Percentiles rank a stretch among this genome's conserved stretches.
Evolutionary conservation across 2,797 vertebrate species (phyloP).

Genomic region (Cichlasoma orientale): DNA sequence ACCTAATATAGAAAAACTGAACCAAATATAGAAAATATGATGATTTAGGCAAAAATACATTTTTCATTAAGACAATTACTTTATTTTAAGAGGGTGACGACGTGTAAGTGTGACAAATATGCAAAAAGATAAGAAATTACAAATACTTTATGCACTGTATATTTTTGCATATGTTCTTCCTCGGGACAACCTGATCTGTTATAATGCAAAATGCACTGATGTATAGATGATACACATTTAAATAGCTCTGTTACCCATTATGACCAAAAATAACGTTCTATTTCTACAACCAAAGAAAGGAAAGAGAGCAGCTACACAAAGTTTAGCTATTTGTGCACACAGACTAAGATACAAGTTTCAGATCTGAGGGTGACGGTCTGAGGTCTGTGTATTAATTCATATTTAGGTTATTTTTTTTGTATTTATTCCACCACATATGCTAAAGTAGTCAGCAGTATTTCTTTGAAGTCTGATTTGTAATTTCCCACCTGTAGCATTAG

Average conservation of each 20-base stretch:
- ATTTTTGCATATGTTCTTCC: background rate
- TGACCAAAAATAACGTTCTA: background rate
- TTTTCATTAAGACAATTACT: no score
- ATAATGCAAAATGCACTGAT: background rate
- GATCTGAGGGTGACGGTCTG: no score
- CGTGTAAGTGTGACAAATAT: no score
- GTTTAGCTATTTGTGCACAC: no score
- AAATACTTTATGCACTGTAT: background rate
- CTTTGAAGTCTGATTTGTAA: background rate
- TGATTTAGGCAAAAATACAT: no score
- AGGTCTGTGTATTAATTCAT: background rate
- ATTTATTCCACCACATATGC: background rate
- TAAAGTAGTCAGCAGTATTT: background rate
- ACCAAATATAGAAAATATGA: no score
- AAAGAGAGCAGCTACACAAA: no score
- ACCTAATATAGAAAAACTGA: no score
- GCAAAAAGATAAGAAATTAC: no score
- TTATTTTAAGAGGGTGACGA: no score
- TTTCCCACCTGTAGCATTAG: background rate
- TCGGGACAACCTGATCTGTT: background rate
- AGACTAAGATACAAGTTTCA: no score
- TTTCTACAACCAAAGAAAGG: no score
- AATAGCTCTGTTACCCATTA: background rate
- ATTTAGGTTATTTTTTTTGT: fast-evolving
- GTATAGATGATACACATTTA: background rate